Percentiles rank a stretch among this genome's conserved stretches.
phyloP scores from a whole-genome alignment of 2,113 vertebrate species.

The Paramormyrops kingsleyae region DNA sequence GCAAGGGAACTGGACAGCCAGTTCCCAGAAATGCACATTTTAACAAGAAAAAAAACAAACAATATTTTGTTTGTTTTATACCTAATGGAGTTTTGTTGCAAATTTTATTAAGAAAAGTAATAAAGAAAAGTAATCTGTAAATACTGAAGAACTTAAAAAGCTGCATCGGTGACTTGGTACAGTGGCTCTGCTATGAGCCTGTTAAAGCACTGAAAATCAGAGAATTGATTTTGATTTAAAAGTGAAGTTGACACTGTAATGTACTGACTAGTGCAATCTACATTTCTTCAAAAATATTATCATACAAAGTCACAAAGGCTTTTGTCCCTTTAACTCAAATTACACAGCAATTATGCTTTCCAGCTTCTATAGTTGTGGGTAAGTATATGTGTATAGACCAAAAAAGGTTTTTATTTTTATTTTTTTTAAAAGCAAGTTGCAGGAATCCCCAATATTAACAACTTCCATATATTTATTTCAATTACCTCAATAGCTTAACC shows the following conservation, averaged over 20 bases:
- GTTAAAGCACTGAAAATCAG: background rate
- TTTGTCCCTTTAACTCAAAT: background rate
- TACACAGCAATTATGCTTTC: background rate
- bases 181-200: background rate
- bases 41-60: background rate
- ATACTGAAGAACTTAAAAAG: background rate
- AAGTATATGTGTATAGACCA: background rate
- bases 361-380: background rate
- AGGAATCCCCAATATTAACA: background rate
- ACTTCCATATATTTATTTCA: background rate
- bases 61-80: background rate
- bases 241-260: background rate
- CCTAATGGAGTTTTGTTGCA: background rate
- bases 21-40: constrained; percentile 9
- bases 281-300: background rate
- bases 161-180: background rate
- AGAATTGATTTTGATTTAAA: background rate
- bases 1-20: background rate
- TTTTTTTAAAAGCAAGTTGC: background rate
- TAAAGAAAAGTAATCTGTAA: too few relatives aligned
- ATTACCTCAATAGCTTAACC: background rate
- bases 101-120: background rate
- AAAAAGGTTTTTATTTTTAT: background rate
- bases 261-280: background rate
- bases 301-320: background rate